Evolutionary conservation across 2,888 invertebrate genomes (phyloP), one percentile per base, ranked within the genome.

Genomic region (Microdon myrmicae): DNA sequence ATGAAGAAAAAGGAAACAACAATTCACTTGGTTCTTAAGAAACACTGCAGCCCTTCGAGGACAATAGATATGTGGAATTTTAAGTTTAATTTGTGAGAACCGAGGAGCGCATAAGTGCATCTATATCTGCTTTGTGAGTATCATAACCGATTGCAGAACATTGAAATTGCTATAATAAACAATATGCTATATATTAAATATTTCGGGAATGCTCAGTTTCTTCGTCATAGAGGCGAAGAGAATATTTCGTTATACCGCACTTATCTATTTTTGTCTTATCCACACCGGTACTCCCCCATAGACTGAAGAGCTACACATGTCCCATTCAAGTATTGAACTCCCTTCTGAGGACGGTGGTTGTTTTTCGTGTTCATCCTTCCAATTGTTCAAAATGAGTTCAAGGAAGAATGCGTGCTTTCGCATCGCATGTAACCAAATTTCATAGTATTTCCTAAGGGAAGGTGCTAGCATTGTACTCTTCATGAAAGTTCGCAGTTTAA

Each of bases 201-300:
- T n/a, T n/a, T n/a, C n/a, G n/a, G n/a, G n/a, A n/a, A n/a, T n/a
- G n/a, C n/a, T n/a, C n/a, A n/a, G n/a, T 19, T 29, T 31, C 13
- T 13, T 31, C 22, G 20, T 38, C 44, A 16, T 37, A 10, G 17
- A 43, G 26, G 29, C 10, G 2, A 44, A 3, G 25, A 37, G 19
- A 43, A 51, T 22, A 44, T 44, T 34, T 16, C n/a, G 34, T 29
- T 44, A 29, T 38, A 38, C 13, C 39, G 29, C 16, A 8, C 23
- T 39, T 13, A 13, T 35, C 58, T 64, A 64, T 64, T 64, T 64
- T 51, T 64, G 51, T n/a, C n/a, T 58, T 59, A 53, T 48, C 58
- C 64, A 38, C 47, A 44, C 22, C 43, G 43, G 45, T 48, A 59
- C 47, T 43, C 38, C 48, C 22, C 48, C 43, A 22, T 38, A 9